Percentiles rank a stretch among this genome's conserved stretches.
Evolutionary conservation across 30 jellyfish, hydroid and myxozoan species (phyloP).

Genomic region (Sanderia malayensis): DNA sequence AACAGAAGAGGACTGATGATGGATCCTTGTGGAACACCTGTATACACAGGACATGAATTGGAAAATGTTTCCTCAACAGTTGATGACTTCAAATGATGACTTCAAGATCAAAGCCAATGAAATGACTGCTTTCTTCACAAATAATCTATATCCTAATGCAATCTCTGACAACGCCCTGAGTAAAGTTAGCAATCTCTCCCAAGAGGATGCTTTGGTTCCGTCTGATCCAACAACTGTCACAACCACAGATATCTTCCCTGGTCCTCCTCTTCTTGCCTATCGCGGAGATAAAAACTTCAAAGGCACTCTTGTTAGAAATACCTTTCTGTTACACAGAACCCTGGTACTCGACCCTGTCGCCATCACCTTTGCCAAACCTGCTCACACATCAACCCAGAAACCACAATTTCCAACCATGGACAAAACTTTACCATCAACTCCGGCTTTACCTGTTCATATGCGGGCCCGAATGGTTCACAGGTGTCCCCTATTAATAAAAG

Average conservation of each 20-base stretch:
- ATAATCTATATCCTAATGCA: neutral
- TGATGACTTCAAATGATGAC: neutral
- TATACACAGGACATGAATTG: slow-evolving; percentile 6
- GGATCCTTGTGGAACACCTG: slow-evolving; percentile 22
- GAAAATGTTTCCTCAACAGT: slow-evolving; percentile 2
- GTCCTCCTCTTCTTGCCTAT: neutral
- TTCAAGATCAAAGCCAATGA: neutral
- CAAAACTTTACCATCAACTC: too few species aligned
- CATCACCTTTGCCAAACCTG: too few species aligned
- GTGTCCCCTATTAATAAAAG: slow-evolving; percentile 19
- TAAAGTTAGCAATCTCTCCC: neutral
- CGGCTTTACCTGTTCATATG: too few species aligned
- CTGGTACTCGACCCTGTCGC: too few species aligned
- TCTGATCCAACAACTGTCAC: neutral
- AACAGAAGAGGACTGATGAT: slow-evolving; percentile 13
- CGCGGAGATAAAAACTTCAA: neutral
- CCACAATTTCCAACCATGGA: too few species aligned
- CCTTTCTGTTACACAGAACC: too few species aligned
- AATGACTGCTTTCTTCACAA: neutral
- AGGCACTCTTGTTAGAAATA: neutral
- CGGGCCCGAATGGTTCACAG: slow-evolving; percentile 13
- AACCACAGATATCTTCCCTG: neutral
- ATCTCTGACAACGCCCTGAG: neutral
- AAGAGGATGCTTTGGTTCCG: neutral
- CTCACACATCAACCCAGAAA: too few species aligned